Evolutionary conservation across 2,888 invertebrate species (phyloP).

Genomic region (Drosophila differens): DNA sequence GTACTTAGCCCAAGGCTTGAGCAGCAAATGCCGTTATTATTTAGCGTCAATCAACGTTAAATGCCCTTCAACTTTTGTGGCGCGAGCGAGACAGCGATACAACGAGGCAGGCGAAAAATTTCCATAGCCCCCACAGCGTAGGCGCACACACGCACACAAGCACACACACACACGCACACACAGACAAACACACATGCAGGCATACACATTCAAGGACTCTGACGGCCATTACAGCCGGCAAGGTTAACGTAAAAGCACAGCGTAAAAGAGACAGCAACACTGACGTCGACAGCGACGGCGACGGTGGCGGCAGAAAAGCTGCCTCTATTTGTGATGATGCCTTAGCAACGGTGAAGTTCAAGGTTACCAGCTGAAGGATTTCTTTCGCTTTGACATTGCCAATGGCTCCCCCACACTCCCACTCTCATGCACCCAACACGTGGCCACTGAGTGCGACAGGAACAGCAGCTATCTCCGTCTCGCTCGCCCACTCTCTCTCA

Average conservation of each 20-base stretch:
- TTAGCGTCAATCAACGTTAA: constrained; percentile 62
- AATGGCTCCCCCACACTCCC: constrained; percentile 38
- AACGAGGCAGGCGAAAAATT: constrained; percentile 43
- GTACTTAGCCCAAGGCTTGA: constrained; percentile 26
- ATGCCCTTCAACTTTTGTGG: constrained; percentile 39
- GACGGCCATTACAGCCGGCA: constrained; percentile 41
- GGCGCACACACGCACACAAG: constrained; percentile 29
- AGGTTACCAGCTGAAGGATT: constrained; percentile 79
- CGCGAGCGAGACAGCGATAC: constrained; percentile 27
- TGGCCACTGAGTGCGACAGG: constrained; percentile 43
- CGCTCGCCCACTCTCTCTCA: neutral
- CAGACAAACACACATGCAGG: constrained; percentile 1
- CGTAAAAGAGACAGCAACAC: constrained; percentile 33
- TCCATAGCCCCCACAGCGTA: constrained; percentile 51
- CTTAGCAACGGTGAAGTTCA: constrained; percentile 82
- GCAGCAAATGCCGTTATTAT: constrained; percentile 57
- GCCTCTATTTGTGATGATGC: constrained; percentile 42
- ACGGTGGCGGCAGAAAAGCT: constrained; percentile 22
- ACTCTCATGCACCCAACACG: constrained; percentile 35
- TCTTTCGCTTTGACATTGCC: constrained; percentile 56
- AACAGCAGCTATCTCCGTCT: constrained; percentile 7
- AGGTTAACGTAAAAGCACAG: constrained; percentile 71
- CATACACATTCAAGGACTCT: constrained; percentile 64
- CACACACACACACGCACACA: neutral
- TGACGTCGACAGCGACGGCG: constrained; percentile 10